These are phyloP conservation scores for Eciton burchellii DNA, from an alignment of 1,140 invertebrate genomes.

Conservation along the genomic window DNA sequence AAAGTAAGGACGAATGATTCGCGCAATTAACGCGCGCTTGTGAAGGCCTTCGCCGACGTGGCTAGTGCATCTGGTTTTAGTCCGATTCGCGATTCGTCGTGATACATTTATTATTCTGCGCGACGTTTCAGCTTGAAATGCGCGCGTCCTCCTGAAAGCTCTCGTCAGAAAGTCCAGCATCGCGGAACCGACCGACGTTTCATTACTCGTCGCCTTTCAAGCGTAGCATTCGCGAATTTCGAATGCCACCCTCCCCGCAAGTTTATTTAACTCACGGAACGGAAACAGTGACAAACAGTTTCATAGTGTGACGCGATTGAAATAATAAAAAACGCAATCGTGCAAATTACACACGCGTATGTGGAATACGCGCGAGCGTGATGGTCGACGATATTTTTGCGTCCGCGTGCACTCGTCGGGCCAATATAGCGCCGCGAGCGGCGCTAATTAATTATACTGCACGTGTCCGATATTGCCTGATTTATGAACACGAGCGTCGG, in stretches of 20 bases:
- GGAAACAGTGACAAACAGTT: no score
- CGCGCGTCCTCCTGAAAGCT: neutral
- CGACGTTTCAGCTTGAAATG: neutral
- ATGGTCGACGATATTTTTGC: neutral
- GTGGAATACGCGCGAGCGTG: no score
- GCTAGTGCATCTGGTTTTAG: no score
- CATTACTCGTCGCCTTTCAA: neutral
- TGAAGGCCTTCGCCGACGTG: no score
- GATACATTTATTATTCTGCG: neutral
- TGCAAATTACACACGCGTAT: neutral
- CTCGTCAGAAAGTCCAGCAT: neutral
- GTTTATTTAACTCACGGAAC: no score
- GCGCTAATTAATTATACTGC: conserved; percentile 37
- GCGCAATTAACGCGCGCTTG: no score
- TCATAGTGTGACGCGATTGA: no score
- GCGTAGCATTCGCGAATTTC: neutral
- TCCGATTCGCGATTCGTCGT: no score
- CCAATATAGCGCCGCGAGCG: neutral
- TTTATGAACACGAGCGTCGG: conserved; percentile 16
- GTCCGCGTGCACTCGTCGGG: neutral
- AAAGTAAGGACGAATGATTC: no score
- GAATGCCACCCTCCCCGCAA: no score
- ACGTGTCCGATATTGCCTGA: conserved; percentile 45
- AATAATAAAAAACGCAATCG: neutral
- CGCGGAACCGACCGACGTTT: neutral